Evolutionary conservation across 2,797 vertebrate species (phyloP), one percentile per base, ranked within the genome.

Genomic region (Cyprinodon diabolis): DNA sequence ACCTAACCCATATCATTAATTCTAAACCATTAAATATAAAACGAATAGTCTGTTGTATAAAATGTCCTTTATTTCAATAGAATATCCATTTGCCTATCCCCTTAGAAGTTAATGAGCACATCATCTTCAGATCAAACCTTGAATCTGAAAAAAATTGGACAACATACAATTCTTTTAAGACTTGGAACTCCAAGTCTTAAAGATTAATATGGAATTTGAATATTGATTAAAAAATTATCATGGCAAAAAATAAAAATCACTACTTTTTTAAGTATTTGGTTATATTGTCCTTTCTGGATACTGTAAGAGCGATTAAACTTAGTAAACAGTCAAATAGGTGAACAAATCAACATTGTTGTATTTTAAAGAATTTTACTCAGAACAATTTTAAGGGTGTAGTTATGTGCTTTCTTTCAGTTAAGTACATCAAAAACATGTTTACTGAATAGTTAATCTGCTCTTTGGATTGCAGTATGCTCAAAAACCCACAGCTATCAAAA

Each of bases 61-160:
- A 93, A 94, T 77, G 68, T 87, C 91, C 83, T 92, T 89, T 90
- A 92, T 94, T 95, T 94, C 91, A 92, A 93, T 93, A 90, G 86
- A 87, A 86, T 91, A 91, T 91, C 86, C 88, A 90, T 91, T 88
- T 87, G 84, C 89, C 84, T 84, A 72, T 84, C 85, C 78, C 68
- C 84, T 84, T 81, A 90, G 85, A 84, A 90, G 84, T 86, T 90
- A 84, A 92, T 90, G 89, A 93, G 91, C 92, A 92, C 76, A 89
- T 92, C 92, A 91, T 92, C 88, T 87, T 92, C 79, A 86, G 90
- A 92, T 89, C 88, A 90, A 91, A 90, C 81, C 76, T 90, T 87
- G 81, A 82, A 83, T 90, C 78, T 82, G 81, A 86, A 91, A 84
- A 85, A 84, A 91, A 87, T 90, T 80, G 75, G 69, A 87, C 79